Conservation (phyloP, 2,113 vertebrate species). For the Tenebrosternarchus preto region DNA sequence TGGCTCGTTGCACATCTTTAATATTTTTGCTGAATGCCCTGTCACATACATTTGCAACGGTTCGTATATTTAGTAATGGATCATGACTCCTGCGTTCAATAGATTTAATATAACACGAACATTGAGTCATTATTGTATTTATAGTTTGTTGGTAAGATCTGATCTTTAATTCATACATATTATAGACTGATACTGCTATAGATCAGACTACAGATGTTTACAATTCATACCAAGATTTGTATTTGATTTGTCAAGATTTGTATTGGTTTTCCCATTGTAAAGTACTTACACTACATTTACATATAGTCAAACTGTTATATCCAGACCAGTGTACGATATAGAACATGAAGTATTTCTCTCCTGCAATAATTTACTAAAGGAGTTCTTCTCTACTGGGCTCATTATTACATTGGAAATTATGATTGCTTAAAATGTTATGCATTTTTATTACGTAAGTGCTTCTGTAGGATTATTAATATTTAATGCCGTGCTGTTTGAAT, state of each 20-base stretch:
- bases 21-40: slow-evolving; percentile 22
- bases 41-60: background rate
- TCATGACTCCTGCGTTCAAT: background rate
- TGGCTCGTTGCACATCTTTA: slow-evolving; percentile 7
- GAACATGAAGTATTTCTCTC: too few species aligned
- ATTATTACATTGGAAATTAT: too few species aligned
- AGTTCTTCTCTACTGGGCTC: too few species aligned
- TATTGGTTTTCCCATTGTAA: background rate
- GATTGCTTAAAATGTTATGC: too few species aligned
- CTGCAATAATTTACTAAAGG: too few species aligned
- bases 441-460: too few species aligned
- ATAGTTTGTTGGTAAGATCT: background rate
- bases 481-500: too few species aligned
- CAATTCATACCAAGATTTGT: background rate
- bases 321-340: too few species aligned
- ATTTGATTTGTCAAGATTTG: background rate
- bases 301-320: too few species aligned
- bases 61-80: slow-evolving; percentile 4
- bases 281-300: too few species aligned
- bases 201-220: background rate
- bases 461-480: too few species aligned
- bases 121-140: background rate
- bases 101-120: slow-evolving; percentile 16
- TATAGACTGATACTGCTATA: background rate
- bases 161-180: background rate